Evolutionary conservation across 2,797 vertebrate genomes (phyloP).

Genomic region (Cephalopachus bancanus): DNA sequence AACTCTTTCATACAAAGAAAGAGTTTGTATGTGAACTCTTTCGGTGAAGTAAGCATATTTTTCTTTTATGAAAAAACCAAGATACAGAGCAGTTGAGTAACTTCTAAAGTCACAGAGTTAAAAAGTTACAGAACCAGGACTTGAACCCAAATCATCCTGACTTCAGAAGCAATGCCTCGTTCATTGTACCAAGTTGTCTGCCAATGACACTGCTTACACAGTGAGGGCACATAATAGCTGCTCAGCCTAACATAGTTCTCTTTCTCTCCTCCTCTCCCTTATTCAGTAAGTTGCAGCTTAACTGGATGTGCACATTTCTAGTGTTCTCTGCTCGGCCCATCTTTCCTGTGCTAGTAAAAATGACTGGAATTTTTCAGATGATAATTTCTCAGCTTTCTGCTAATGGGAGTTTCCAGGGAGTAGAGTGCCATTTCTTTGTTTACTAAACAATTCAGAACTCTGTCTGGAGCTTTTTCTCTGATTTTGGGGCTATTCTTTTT

Average conservation of each 20-base stretch:
- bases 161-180: neutral
- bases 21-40: no score
- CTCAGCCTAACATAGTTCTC: neutral
- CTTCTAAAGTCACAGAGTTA: neutral
- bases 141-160: neutral
- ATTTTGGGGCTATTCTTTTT: neutral
- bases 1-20: neutral
- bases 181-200: fast-evolving
- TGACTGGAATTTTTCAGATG: neutral
- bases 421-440: neutral
- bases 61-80: neutral
- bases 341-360: neutral
- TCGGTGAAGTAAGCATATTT: neutral
- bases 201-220: neutral
- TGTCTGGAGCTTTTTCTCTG: neutral
- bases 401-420: neutral
- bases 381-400: neutral
- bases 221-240: neutral
- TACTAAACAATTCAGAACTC: neutral
- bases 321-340: neutral
- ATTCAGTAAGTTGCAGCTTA: neutral
- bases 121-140: neutral
- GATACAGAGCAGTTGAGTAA: fast-evolving
- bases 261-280: neutral
- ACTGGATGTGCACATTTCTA: neutral